These are phyloP conservation scores for Glyphotaelius pellucidus DNA, from an alignment of 2,888 invertebrate species.

Conservation along the genomic window DNA sequence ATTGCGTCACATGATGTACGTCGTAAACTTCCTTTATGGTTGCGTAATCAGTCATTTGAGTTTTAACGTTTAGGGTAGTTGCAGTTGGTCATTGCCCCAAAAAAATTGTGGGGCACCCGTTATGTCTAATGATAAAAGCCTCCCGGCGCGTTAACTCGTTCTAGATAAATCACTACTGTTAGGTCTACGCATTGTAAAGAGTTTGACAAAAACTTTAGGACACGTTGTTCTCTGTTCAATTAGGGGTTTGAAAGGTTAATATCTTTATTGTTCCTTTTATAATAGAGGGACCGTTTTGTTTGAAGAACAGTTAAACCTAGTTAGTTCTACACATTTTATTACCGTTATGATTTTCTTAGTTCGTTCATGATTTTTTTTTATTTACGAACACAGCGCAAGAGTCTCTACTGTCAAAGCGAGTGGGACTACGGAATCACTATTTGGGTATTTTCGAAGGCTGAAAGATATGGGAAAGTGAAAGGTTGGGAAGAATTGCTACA, in stretches of 20 bases:
- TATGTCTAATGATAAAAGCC: slow-evolving; percentile 57
- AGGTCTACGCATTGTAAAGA: slow-evolving; percentile 27
- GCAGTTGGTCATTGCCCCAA: slow-evolving; percentile 51
- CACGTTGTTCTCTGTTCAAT: neutral
- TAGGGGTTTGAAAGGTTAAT: neutral
- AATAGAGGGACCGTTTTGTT: neutral
- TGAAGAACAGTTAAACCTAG: neutral
- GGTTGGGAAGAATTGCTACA: too few relatives aligned
- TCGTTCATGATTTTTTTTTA: neutral
- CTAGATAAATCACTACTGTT: slow-evolving; percentile 55
- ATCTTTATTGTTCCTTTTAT: neutral
- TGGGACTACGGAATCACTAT: too few relatives aligned
- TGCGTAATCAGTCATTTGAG: slow-evolving; percentile 62
- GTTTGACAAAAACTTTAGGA: neutral
- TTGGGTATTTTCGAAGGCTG: too few relatives aligned
- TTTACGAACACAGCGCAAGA: too few relatives aligned
- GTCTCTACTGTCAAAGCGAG: too few relatives aligned
- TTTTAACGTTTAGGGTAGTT: slow-evolving; percentile 46
- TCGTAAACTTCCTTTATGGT: slow-evolving; percentile 53
- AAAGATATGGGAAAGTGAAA: too few relatives aligned
- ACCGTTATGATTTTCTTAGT: neutral
- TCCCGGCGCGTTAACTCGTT: slow-evolving; percentile 55
- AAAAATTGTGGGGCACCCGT: slow-evolving; percentile 59
- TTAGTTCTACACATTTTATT: neutral
- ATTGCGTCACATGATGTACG: slow-evolving; percentile 48